These are phyloP conservation scores for Scomberomorus guttatus DNA, from an alignment of 2,797 vertebrate species.

Conservation along the genomic window DNA sequence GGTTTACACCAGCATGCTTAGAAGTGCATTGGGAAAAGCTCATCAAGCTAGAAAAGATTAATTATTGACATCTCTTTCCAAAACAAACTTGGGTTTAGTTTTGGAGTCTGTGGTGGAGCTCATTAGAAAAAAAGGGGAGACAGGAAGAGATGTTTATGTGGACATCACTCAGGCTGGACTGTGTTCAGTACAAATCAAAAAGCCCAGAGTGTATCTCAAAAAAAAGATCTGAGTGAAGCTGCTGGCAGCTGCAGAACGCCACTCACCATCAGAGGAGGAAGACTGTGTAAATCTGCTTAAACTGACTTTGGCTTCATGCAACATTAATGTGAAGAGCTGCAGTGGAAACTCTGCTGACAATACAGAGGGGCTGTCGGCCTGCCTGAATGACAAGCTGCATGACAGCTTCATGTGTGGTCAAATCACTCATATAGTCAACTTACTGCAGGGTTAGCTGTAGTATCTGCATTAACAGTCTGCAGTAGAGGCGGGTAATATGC, in stretches of 20 bases:
- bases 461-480: neutral
- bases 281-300: constrained; percentile 34
- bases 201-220: neutral
- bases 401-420: neutral
- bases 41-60: too few species aligned
- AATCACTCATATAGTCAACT: neutral
- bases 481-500: neutral
- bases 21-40: too few species aligned
- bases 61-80: neutral
- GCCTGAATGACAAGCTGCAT: neutral
- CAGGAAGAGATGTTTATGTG: neutral
- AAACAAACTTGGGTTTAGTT: constrained; percentile 1
- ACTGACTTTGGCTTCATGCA: constrained; percentile 52
- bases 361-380: neutral
- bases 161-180: neutral
- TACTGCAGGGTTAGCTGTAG: neutral
- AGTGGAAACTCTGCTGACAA: constrained; percentile 14
- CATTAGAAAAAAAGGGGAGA: neutral
- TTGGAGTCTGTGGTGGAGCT: neutral
- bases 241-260: constrained; percentile 24
- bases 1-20: too few species aligned
- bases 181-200: neutral
- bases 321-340: constrained; percentile 43
- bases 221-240: neutral
- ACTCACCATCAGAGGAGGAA: constrained; percentile 14